Percentiles rank a stretch among this genome's conserved stretches.
phyloP scores from a whole-genome alignment of 2,888 invertebrate species.

The Hofmannophila pseudospretella region DNA sequence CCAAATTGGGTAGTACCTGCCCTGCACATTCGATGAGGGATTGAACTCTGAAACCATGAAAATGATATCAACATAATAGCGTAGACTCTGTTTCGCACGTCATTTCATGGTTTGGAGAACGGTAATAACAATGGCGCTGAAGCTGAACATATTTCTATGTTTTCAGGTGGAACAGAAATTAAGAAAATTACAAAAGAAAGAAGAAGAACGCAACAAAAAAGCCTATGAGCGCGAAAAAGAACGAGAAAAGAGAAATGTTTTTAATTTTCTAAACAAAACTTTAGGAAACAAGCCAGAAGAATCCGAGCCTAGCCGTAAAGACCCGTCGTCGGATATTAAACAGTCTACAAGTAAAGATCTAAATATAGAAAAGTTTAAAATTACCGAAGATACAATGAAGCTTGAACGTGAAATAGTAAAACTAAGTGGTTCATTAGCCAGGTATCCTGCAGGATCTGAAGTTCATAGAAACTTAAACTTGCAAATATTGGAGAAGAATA shows the following conservation, averaged over 20 bases:
- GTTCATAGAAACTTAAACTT: constrained; percentile 79
- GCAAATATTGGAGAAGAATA: constrained; percentile 79
- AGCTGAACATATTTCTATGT: too few relatives aligned
- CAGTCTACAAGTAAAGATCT: constrained; percentile 80
- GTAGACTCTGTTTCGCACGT: too few relatives aligned
- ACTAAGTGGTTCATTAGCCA: constrained; percentile 80
- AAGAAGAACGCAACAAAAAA: constrained; percentile 79
- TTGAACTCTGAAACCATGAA: too few relatives aligned
- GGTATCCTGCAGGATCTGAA: constrained; percentile 79
- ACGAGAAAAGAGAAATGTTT: constrained; percentile 81
- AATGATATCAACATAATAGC: too few relatives aligned
- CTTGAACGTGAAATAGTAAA: constrained; percentile 82
- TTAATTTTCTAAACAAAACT: constrained; percentile 86
- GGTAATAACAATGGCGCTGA: too few relatives aligned
- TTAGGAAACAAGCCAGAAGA: constrained; percentile 54
- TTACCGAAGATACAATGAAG: constrained; percentile 83
- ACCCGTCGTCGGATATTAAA: constrained; percentile 48
- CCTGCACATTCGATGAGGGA: too few relatives aligned
- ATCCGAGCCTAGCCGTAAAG: constrained; percentile 6
- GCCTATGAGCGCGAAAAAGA: constrained; percentile 81
- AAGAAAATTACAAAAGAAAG: constrained; percentile 80
- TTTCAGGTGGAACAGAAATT: constrained; percentile 81
- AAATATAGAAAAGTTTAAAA: constrained; percentile 85
- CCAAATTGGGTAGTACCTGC: too few relatives aligned
- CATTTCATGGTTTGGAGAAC: too few relatives aligned